Conservation (phyloP, 2,888 invertebrate genomes). For the Coelinius sp. region DNA sequence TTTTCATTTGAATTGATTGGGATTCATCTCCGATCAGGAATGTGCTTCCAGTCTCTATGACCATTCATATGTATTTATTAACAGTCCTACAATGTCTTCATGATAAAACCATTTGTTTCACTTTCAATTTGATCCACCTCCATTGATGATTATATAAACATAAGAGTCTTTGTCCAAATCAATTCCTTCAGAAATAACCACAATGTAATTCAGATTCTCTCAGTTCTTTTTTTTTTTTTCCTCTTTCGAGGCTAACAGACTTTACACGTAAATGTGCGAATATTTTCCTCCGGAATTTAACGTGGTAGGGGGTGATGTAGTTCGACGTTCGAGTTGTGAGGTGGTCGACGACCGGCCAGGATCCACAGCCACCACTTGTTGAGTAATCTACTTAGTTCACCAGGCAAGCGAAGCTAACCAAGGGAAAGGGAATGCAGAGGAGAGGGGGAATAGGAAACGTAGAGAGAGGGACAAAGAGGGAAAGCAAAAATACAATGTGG, state of each 20-base stretch:
- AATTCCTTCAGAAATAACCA: background rate
- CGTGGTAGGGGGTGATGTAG: conserved; percentile 40
- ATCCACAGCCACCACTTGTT: conserved; percentile 68
- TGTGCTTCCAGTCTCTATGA: no score
- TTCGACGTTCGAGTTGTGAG: conserved; percentile 43
- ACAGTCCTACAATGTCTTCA: background rate
- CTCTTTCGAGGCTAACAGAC: background rate
- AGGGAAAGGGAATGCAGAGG: background rate
- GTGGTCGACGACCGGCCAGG: conserved; percentile 59
- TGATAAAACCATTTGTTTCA: background rate
- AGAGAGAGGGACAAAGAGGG: conserved; percentile 22
- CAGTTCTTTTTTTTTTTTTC: background rate
- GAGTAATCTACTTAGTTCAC: conserved; percentile 68
- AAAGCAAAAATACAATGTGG: conserved; percentile 15
- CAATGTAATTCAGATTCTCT: background rate
- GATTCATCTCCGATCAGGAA: no score
- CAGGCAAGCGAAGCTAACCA: conserved; percentile 55
- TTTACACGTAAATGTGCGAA: conserved; percentile 22
- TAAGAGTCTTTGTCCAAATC: background rate
- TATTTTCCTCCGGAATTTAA: conserved; percentile 38
- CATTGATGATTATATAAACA: background rate
- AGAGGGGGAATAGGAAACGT: background rate
- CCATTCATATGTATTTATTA: no score
- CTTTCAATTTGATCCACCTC: no score
- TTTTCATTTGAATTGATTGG: no score